Conservation (phyloP, 2,797 vertebrate species). For the Sarcophilus harrisii region DNA sequence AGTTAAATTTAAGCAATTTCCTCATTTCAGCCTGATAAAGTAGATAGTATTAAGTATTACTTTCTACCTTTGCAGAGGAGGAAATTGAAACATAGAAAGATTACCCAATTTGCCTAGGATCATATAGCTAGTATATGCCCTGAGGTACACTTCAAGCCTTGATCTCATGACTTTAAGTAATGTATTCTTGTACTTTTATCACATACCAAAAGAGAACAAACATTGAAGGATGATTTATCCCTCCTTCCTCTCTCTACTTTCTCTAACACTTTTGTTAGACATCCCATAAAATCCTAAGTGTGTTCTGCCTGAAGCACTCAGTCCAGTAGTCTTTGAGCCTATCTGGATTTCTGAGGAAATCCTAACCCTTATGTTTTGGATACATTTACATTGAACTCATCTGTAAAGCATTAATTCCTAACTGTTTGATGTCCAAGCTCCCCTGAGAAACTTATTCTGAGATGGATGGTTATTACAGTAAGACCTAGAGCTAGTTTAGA, state of each 20-base stretch:
- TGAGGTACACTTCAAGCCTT: neutral
- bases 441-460: neutral
- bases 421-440: neutral
- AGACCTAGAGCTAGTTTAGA: neutral
- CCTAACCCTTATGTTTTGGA: neutral
- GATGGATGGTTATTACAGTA: neutral
- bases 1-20: neutral
- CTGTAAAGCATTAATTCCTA: neutral
- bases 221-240: neutral
- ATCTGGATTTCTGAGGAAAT: constrained; percentile 7
- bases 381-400: neutral
- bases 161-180: neutral
- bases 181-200: neutral
- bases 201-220: neutral
- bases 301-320: neutral
- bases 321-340: neutral
- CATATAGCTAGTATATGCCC: neutral
- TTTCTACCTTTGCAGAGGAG: neutral
- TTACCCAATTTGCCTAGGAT: neutral
- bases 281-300: neutral
- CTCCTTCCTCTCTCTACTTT: neutral
- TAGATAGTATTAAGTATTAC: neutral
- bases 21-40: neutral
- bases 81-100: neutral
- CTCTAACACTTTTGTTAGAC: neutral